phyloP scores from a whole-genome alignment of 2,888 invertebrate genomes.

The Rugalucina vietnamica region DNA sequence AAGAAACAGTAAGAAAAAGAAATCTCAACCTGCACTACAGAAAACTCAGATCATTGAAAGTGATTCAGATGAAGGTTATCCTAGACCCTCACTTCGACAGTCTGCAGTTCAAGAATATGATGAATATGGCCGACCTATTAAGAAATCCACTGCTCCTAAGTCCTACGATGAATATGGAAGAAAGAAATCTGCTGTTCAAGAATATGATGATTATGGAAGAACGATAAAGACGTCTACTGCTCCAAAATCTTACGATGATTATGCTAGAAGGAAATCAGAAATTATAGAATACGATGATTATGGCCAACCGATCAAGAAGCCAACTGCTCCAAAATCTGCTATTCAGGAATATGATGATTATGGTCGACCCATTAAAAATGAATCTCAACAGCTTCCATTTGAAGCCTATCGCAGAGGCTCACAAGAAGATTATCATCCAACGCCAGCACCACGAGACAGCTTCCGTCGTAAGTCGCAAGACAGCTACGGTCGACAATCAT shows the following conservation, averaged over 20 bases:
- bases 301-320: neutral
- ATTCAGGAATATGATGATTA: neutral
- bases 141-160: neutral
- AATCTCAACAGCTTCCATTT: neutral
- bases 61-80: conserved; percentile 42
- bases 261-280: neutral
- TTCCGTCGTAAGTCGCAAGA: neutral
- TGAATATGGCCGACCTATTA: neutral
- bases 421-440: neutral
- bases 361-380: neutral
- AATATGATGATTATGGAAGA: neutral
- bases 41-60: conserved; percentile 22
- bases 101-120: conserved; percentile 21
- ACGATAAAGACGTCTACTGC: neutral
- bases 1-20: conserved; percentile 35
- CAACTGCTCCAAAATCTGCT: neutral
- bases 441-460: neutral
- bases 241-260: neutral
- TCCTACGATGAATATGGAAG: neutral
- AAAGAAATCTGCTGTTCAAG: neutral
- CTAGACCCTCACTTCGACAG: conserved; percentile 52
- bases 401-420: neutral
- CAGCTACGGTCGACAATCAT: conserved; percentile 7
- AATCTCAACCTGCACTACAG: conserved; percentile 18
- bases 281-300: neutral